Evolutionary conservation across 2,888 invertebrate species (phyloP), one percentile per base, ranked within the genome.

Genomic region (Cephus pulcher): DNA sequence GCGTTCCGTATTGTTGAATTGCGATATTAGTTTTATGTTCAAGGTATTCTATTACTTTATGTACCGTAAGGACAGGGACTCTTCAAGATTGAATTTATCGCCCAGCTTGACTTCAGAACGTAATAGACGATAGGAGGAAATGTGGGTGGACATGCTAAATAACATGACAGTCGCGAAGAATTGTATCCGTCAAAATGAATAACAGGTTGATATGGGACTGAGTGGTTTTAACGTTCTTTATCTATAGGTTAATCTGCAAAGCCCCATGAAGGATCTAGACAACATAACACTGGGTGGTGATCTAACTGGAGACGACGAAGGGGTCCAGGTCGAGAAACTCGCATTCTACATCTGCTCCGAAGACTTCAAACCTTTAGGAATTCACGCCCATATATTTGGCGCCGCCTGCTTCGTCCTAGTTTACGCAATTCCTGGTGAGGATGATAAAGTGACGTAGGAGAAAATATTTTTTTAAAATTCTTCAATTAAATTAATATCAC

Each of bases 341-440:
- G 92, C 90, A 75, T 92, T 93, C 75, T 92, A 93, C 81, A 93
- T 94, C 85, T 96, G 96, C 87, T 93, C 93, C 0, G 96, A 96
- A 87, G 93, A 94, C 81, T 95, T 95, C 94, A 92, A 93, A 0
- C 90, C 93, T 78, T 91, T 92, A 0, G 92, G 93, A 3, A 93
- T 94, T 74, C 92, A 92, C 73, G 93, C 94, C 80, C 93, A 94
- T 81, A 90, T 94, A 1, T 95, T 95, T 83, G 96, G 96, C 12
- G 92, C 94, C 0, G 93, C 95, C 86, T 95, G 95, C 86, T 96
- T 96, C 87, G 92, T 95, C 2, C 93, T 96, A n/a, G 95, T 96
- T 69, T 96, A 96, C 86, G 95, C 95, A 0, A 92, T 96, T 23
- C 96, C 96, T 4, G 96, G 96, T 95, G 84, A 92, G 92, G 11